Percentiles rank a stretch among this genome's conserved stretches.
Conservation (phyloP, 1,140 invertebrate genomes). For the Laupala kohalensis region DNA sequence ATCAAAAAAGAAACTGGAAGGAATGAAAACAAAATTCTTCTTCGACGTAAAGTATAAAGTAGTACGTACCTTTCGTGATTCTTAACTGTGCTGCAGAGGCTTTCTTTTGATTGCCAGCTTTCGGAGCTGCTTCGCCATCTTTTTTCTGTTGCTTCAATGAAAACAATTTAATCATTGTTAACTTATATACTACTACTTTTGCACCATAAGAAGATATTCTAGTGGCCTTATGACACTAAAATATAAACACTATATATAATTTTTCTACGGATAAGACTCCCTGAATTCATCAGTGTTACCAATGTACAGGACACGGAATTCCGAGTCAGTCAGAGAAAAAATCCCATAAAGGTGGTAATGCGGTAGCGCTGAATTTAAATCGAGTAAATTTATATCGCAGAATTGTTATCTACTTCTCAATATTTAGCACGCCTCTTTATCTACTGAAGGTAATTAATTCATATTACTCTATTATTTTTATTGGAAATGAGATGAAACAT, state of each 20-base stretch:
- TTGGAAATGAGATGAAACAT: too few species aligned
- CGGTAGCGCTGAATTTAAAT: too few species aligned
- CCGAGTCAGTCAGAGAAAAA: background rate
- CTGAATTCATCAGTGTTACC: background rate
- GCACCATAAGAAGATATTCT: background rate
- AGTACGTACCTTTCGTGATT: conserved; percentile 81
- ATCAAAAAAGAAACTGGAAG: background rate
- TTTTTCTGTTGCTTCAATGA: conserved; percentile 96
- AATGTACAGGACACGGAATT: background rate
- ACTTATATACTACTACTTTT: conserved; percentile 1
- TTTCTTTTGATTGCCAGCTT: conserved; percentile 70
- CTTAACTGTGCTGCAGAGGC: conserved; percentile 90
- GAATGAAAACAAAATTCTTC: background rate
- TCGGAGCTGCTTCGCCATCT: conserved; percentile 73
- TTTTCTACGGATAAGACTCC: background rate
- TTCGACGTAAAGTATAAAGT: background rate
- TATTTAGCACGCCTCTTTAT: too few species aligned
- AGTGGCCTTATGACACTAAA: background rate
- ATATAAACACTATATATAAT: conserved; percentile 4
- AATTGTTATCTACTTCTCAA: too few species aligned
- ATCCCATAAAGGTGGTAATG: too few species aligned
- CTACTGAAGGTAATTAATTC: too few species aligned
- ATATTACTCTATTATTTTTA: too few species aligned
- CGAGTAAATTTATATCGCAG: too few species aligned
- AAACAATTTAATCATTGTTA: conserved; percentile 89